These are phyloP conservation scores for Propithecus perrieri DNA, from an alignment of 2,797 vertebrate species.

Conservation along the genomic window DNA sequence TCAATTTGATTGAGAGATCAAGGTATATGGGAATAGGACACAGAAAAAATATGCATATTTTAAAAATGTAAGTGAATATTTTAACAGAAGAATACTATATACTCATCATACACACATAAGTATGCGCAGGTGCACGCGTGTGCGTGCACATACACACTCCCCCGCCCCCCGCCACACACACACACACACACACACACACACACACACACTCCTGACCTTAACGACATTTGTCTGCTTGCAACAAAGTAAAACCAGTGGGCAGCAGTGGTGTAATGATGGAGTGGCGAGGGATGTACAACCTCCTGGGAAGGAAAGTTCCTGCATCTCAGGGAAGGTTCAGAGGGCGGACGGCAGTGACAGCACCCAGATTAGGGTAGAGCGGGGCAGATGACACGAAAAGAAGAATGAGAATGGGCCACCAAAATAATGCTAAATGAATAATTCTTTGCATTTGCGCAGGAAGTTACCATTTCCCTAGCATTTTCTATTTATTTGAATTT, in stretches of 20 bases:
- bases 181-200: neutral
- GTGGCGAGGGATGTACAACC: neutral
- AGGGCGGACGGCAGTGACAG: neutral
- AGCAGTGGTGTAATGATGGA: neutral
- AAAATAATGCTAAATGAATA: neutral
- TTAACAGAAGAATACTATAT: neutral
- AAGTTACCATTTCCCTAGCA: neutral
- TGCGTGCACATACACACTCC: too few relatives aligned
- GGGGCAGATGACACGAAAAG: neutral
- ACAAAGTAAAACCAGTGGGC: neutral
- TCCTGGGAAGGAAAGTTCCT: neutral
- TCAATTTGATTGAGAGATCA: neutral
- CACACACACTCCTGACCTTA: neutral
- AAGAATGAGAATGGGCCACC: neutral
- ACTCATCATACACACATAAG: neutral
- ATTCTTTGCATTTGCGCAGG: neutral
- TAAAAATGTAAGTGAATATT: neutral
- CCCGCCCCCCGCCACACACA: too few relatives aligned
- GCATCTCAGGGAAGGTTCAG: neutral
- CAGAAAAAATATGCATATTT: neutral
- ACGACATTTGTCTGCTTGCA: neutral
- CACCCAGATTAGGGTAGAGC: neutral
- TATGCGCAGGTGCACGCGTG: accelerated
- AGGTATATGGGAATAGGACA: neutral
- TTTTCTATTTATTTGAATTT: neutral